Evolutionary conservation across 2,113 vertebrate genomes (phyloP), one percentile per base, ranked within the genome.

Genomic region (Herpailurus yagouaroundi): DNA sequence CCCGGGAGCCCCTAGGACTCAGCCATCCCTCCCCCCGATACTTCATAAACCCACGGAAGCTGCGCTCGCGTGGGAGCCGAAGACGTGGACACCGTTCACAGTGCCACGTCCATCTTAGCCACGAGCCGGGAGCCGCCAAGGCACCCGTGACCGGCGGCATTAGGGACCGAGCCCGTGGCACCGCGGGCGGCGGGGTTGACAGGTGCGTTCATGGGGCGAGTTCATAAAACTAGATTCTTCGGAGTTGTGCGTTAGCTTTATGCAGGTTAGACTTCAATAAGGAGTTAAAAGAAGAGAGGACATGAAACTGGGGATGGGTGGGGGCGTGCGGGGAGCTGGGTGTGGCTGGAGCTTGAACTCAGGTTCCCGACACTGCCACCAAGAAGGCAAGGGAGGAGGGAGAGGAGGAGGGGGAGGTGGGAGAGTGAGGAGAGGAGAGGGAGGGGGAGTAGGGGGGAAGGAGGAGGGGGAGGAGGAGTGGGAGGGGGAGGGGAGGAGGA

Each of bases 361-460:
- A 38, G 21, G n/a, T 41, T 52, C 52, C 33, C 7, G 14, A 13
- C 1, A 36, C 23, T 25, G 52, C 25, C 52, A 38, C 45, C 2
- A 27, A 12, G 73, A 45, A 29, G 73, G 73, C 38, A 0, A 4
- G 23, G 18, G 38, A 7, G 74, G 27, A 33, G 73, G 3, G 25
- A 13, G 73, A 45, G 25, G n/a, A 36, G n/a, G 36, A 8, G 12
- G 50, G 45, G 4, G 29, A 50, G 8, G 36, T 38, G 73, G 3
- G 25, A 13, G 73, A 45, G 25, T 36, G 36, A 36, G 36, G 36
- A 36, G n/a, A 36, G n/a, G 36, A 8, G 12, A 31, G 45, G 4
- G 29, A n/a, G 4, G 31, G 9, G 0, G 29, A 14, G 27, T 3
- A 8, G 7, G 29, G 38, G 23, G 12, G 7, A 16, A 11, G 60